Base-by-base conservation (phyloP, 2,113 vertebrate genomes). In the Salvelinus fontinalis region DNA sequence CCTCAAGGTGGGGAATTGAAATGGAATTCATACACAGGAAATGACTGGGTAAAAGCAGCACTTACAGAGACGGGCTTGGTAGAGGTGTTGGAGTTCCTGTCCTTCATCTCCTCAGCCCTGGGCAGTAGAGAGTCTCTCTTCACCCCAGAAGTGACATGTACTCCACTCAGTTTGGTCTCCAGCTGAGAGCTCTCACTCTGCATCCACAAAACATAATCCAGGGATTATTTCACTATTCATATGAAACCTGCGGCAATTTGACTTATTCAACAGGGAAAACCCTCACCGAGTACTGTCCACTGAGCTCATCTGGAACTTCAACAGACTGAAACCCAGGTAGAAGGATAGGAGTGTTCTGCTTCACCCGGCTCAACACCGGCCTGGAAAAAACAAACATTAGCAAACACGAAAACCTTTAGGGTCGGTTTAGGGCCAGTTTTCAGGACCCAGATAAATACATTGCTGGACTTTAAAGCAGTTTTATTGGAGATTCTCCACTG, bases 141-240 rank as follows among this genome's bases (percentile, higher is more conserved):
- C 7, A 92, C 95, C 54, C 66, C 86, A 75, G 93, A 78, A 0
- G 89, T 94, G 51, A 97, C 82, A 1, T 93, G 91, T 75, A 99
- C 91, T 0, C 97, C 97, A 29, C 97, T 96, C 48, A 99, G 89
- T 70, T 93, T 95, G 3, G 95, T 79, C 77, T 93, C 94, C 88
- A 98, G 79, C 81, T 97, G 95, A 22, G 96, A 98, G 82, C 92
- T 89, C 73, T 99, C 97, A 80, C 84, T 89, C 97, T 99, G 24
- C 65, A 26, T 54, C 51, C 9, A 49, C 16, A 71, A 3, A 68
- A 6, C 9, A 74, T 62, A 8, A 44, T 65, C 44, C 22, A 12
- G 18, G 11, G 13, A 66, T 24, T 18, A 44, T n/a, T n/a, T 22
- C 6, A 57, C 44, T 1, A 75, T 24, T 22, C 34, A 70, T 11